Evolutionary conservation across 1,140 invertebrate species (phyloP).

Genomic region (Goniozus legneri): DNA sequence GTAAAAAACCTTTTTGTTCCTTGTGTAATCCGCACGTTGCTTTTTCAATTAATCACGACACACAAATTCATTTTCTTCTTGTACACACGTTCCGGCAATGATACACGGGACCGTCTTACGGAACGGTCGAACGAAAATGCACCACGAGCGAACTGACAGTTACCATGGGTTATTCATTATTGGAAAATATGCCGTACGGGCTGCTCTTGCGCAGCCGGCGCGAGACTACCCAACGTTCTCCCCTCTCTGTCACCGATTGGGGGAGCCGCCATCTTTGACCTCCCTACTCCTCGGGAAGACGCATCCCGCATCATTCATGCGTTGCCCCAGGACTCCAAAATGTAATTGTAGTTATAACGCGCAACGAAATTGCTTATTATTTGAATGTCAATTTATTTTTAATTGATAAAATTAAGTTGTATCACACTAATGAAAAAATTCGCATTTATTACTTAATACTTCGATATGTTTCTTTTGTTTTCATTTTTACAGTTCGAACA

Average conservation of each 20-base stretch:
- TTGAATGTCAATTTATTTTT: too few relatives aligned
- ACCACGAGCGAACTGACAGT: conserved; percentile 33
- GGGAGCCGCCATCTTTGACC: conserved; percentile 15
- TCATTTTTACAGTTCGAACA: too few relatives aligned
- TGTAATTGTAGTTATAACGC: too few relatives aligned
- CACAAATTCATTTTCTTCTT: not conserved
- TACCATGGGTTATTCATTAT: conserved; percentile 33
- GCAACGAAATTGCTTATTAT: too few relatives aligned
- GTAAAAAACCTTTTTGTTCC: too few relatives aligned
- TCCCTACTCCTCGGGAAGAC: conserved; percentile 1
- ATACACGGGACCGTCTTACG: too few relatives aligned
- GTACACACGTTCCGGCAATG: not conserved
- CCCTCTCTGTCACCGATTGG: conserved; percentile 12
- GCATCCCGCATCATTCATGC: too few relatives aligned
- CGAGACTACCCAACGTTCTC: conserved; percentile 27
- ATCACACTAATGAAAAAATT: too few relatives aligned
- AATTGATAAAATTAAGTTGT: too few relatives aligned
- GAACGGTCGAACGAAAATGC: conserved; percentile 25
- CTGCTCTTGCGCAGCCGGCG: conserved; percentile 36
- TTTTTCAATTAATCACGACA: not conserved
- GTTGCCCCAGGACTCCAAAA: too few relatives aligned
- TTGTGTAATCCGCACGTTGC: conserved; percentile 23
- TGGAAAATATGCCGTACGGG: conserved; percentile 20
- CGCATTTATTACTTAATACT: too few relatives aligned
- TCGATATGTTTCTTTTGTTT: too few relatives aligned